Evolutionary conservation across 64 coral and sea anemone species (phyloP), one percentile per base, ranked within the genome.

Genomic region (Pocillopora damicornis): DNA sequence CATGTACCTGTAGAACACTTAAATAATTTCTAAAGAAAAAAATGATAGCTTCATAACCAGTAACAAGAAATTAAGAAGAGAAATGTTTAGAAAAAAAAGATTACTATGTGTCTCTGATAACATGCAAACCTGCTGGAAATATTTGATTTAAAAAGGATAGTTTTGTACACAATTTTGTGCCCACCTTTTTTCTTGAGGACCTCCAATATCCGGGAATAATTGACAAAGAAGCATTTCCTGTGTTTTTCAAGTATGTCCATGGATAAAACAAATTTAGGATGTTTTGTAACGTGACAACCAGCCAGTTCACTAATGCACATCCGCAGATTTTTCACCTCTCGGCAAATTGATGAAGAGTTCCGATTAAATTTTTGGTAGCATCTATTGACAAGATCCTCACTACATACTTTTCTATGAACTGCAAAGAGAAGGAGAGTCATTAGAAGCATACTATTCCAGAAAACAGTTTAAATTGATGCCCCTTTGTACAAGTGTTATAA

Each of bases 161-260:
- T 51, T 51, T 4, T 51, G 42, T 51, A 51, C 2, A 51, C 42
- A 51, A 4, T 51, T 51, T 51, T 7, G 14, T 56, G 37, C 63
- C 69, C 71, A 95, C 93, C 93, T 83, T 89, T 66, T 20, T 25
- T 95, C 8, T 87, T 67, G 15, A 95, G 83, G 34, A 95, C 85
- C 69, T 91, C 85, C 86, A 95, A 35, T 35, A 91, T 95, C 76
- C 88, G 88, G 17, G 89, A 91, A 56, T 95, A 96, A 78, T 96
- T 96, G 20, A 96, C 94, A 89, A 87, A 88, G 73, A 96, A 96
- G 74, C 94, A 96, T 35, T 75, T 86, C 76, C 82, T 81, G 64
- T 96, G 77, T 76, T 96, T 78, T 83, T 82, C 88, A 17, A 96
- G 59, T 13, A 96, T 87, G 58, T 85, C 78, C 25, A 79, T 75